Evolutionary conservation across 2,113 vertebrate species (phyloP).

Genomic region (Petrocephalus zakoni): DNA sequence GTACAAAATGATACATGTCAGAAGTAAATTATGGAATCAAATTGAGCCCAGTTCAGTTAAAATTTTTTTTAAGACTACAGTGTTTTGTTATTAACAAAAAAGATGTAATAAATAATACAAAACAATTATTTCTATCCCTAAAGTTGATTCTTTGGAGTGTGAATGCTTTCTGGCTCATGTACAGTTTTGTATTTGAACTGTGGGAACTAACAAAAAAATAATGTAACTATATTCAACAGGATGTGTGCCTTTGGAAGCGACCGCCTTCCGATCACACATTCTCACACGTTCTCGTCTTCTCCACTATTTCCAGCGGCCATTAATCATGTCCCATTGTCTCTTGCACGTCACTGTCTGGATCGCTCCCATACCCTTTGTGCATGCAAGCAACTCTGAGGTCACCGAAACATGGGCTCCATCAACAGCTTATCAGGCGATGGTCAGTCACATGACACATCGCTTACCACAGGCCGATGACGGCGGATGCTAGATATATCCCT

Average conservation of each 20-base stretch:
- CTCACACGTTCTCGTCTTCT: background rate
- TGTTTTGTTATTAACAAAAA: conserved; percentile 33
- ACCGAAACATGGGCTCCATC: background rate
- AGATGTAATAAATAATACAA: conserved; percentile 29
- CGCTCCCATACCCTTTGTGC: conserved; percentile 9
- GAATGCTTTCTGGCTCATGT: background rate
- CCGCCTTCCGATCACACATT: background rate
- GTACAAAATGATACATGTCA: conserved; percentile 28
- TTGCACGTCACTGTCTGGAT: background rate
- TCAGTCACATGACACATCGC: background rate
- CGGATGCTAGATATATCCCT: background rate
- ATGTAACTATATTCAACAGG: background rate
- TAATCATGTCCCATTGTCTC: background rate
- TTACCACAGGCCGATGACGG: background rate
- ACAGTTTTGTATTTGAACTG: background rate
- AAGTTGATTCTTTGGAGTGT: conserved; percentile 20
- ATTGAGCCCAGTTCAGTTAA: conserved; percentile 22
- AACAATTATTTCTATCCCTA: conserved; percentile 8
- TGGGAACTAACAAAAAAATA: background rate
- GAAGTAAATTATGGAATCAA: conserved; percentile 27
- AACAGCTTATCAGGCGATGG: background rate
- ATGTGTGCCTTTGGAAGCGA: conserved; percentile 10
- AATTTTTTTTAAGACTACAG: conserved; percentile 50
- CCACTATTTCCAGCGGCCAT: background rate
- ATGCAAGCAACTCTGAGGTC: background rate